Conservation (phyloP, 2,797 vertebrate genomes). For the Poeciliopsis gracilis region DNA sequence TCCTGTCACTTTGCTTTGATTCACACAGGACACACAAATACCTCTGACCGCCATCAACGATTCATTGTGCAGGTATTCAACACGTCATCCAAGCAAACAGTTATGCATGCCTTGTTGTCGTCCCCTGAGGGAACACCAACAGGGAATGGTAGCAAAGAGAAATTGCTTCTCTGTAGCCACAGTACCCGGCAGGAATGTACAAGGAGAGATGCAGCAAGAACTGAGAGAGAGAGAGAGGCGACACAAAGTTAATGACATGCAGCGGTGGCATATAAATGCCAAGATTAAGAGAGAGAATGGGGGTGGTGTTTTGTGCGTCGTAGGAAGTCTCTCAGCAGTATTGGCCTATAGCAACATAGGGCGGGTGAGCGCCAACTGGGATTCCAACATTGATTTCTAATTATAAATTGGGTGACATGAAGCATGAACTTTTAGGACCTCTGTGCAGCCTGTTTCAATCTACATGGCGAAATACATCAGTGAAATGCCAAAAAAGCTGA, state of each 20-base stretch:
- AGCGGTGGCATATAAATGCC: slow-evolving; percentile 8
- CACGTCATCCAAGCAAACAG: background rate
- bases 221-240: background rate
- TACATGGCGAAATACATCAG: background rate
- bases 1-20: background rate
- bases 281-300: background rate
- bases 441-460: background rate
- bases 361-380: background rate
- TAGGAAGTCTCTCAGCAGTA: slow-evolving; percentile 3
- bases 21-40: background rate
- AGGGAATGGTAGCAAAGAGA: background rate
- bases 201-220: background rate
- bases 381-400: slow-evolving; percentile 1
- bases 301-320: background rate
- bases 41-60: background rate
- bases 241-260: slow-evolving; percentile 11
- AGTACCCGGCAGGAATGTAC: background rate
- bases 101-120: background rate
- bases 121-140: background rate
- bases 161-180: background rate
- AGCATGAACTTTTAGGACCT: slow-evolving; percentile 1
- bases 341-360: background rate
- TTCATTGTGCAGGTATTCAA: background rate
- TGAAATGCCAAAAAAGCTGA: background rate
- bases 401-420: background rate